Evolutionary conservation across 35 echinoderm and acorn worm genomes (phyloP).

Genomic region (Nesometra sesokonis): DNA sequence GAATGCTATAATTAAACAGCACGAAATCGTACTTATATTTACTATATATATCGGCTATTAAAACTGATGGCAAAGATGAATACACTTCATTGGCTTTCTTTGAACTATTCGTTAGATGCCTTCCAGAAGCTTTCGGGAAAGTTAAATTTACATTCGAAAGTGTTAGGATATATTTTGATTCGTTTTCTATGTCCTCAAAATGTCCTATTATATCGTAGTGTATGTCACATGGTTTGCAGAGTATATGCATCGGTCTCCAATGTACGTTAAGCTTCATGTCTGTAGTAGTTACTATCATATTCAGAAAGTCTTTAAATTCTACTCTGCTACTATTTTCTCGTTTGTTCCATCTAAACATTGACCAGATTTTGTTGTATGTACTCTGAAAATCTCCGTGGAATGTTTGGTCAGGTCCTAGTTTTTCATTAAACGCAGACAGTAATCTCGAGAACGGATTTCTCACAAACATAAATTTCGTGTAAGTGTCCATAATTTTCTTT

Average conservation of each 20-base stretch:
- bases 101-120: conserved; percentile 74
- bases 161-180: conserved; percentile 55
- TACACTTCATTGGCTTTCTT: conserved; percentile 30
- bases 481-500: conserved; percentile 42
- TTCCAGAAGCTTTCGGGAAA: conserved; percentile 57
- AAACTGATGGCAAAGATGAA: conserved; percentile 13
- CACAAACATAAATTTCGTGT: conserved; percentile 91
- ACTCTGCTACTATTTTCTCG: neutral
- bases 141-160: conserved; percentile 22
- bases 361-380: neutral
- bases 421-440: conserved; percentile 77
- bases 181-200: conserved; percentile 69
- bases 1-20: conserved; percentile 55
- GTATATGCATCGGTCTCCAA: conserved; percentile 19
- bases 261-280: conserved; percentile 14
- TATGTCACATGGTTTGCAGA: conserved; percentile 67
- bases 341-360: neutral
- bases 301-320: neutral
- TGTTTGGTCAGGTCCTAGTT: conserved; percentile 40
- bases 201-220: conserved; percentile 80
- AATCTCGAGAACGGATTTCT: conserved; percentile 72
- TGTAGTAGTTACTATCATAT: neutral
- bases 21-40: conserved; percentile 67
- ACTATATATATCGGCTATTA: conserved; percentile 52
- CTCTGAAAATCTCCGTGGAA: neutral